phyloP scores from a whole-genome alignment of 2,888 invertebrate genomes.

The Sthenelais limicola region DNA sequence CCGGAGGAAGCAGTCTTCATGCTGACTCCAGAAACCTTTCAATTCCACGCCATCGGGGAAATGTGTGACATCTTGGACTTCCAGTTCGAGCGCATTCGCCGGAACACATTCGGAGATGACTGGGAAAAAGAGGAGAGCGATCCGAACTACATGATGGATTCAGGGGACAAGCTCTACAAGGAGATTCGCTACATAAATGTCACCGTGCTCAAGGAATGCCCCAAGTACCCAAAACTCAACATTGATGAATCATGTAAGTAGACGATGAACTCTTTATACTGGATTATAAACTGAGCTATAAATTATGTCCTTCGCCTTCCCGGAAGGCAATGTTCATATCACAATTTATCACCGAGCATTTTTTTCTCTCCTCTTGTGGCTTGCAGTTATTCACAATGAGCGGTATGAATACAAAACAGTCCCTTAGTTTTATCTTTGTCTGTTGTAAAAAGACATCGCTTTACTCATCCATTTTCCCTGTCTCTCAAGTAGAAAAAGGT shows the following conservation, averaged over 20 bases:
- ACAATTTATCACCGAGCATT: too few species aligned
- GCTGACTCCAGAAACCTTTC: slow-evolving; percentile 51
- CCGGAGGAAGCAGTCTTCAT: slow-evolving; percentile 39
- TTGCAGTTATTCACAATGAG: too few species aligned
- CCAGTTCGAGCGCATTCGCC: slow-evolving; percentile 76
- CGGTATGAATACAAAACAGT: too few species aligned
- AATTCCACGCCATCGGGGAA: slow-evolving; percentile 59
- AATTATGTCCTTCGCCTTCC: too few species aligned
- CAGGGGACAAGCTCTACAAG: neutral
- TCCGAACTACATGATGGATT: slow-evolving; percentile 44
- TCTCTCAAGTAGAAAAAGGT: too few species aligned
- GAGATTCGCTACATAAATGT: slow-evolving; percentile 73
- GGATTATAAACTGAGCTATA: too few species aligned
- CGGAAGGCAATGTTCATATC: too few species aligned
- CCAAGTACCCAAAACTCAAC: slow-evolving; percentile 78
- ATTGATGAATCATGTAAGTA: slow-evolving; percentile 79
- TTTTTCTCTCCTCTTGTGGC: too few species aligned
- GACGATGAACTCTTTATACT: too few species aligned
- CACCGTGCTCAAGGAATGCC: slow-evolving; percentile 77
- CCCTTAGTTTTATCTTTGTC: too few species aligned
- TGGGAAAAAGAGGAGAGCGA: slow-evolving; percentile 32
- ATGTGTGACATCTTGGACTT: slow-evolving; percentile 76
- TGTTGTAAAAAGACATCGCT: too few species aligned
- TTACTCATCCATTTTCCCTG: too few species aligned
- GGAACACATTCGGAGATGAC: slow-evolving; percentile 71